Base-by-base conservation (phyloP, 1,140 invertebrate genomes). In the Oreohelix idahoensis region DNA sequence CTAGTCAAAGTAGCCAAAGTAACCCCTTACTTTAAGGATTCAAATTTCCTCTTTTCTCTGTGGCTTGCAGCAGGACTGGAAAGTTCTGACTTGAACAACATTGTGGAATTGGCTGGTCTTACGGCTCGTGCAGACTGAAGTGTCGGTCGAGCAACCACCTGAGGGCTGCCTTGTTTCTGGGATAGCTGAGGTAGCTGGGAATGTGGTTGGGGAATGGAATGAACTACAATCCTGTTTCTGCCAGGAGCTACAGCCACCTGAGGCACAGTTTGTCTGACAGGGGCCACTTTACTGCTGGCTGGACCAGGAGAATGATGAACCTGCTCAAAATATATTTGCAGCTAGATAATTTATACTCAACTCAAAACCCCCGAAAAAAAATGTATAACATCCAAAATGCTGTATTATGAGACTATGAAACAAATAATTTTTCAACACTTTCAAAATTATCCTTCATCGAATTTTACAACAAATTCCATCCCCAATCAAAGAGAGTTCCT, bases 21-120 rank as follows among this genome's bases (percentile, higher is more conserved):
- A 49, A 17, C 10, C 17, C 45, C 91, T 89, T 82, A 92, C 91
- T 91, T 92, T 53, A 91, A 83, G 71, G 90, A 88, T 81, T 92
- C 91, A 87, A 87, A 91, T 87, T 91, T 90, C 53, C 89, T 84
- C 80, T 91, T 91, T 70, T 91, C 89, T 78, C 87, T 89, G 82
- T 89, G 88, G 32, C 86, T 81, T 81, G 85, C 63, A 23, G 71
- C 81, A 38, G 51, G 51, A 79, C 83, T 79, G 15, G 36, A 35
- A 42, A 36, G 38, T 63, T 58, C 39, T 45, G 63, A 26, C 42
- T 66, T 70, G 29, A 77, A 39, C 1, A 51, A 17, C 15, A 79
- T 32, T 36, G 53, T 39, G 0, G 63, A 49, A 58, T 5, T 58
- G 32, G 45, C 26, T 42, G 39, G 70, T n/a, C 77, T 70, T 8